Base-by-base conservation (phyloP, 2,888 invertebrate genomes). In the Lumbricus terrestris region DNA sequence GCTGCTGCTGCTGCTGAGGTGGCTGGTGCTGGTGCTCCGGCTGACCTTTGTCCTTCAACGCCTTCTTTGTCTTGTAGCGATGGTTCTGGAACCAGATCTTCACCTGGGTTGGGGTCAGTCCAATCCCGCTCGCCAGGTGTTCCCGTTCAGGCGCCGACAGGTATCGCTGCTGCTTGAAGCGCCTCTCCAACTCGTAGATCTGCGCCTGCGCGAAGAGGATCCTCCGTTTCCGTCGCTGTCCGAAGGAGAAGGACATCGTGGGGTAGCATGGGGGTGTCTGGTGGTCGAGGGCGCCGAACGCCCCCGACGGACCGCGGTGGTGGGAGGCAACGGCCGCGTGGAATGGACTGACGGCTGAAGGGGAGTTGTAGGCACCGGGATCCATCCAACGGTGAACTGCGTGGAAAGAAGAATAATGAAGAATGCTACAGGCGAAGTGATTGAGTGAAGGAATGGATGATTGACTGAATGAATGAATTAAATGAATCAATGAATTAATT, bases 161-260 rank as follows among this genome's bases (percentile, higher is more conserved):
- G 96, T 99, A 99, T 96, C 98, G 97, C 96, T 99, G 98, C 95
- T 98, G 98, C 95, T 98, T 98, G 96, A 99, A 99, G 95, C 99
- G 96, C 95, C 98, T 96, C 95, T 99, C 99, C 95, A 99, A 95
- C 95, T 99, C 98, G 96, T 98, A 99, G 91, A 98, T 92, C 69
- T 91, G 91, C 16, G 92, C 98, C 95, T 99, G 98, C 91, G 98
- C 98, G 96, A 99, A 99, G 93, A 99, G 97, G 92, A 99, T 98
- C 93, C 99, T 96, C 8, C 90, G 38, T 93, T 99, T 96, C 95
- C 99, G 99, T 94, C 99, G 34, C 23, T 85, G 85, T 0, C 85
- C 85, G 85, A 85, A 85, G 6, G 85, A 85, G 34, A 85, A 85
- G 35, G 85, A 16, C 85, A 85, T 85, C 69, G 69, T 69, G 4